phyloP scores from a whole-genome alignment of 2,113 vertebrate genomes.

The Alligator sinensis region DNA sequence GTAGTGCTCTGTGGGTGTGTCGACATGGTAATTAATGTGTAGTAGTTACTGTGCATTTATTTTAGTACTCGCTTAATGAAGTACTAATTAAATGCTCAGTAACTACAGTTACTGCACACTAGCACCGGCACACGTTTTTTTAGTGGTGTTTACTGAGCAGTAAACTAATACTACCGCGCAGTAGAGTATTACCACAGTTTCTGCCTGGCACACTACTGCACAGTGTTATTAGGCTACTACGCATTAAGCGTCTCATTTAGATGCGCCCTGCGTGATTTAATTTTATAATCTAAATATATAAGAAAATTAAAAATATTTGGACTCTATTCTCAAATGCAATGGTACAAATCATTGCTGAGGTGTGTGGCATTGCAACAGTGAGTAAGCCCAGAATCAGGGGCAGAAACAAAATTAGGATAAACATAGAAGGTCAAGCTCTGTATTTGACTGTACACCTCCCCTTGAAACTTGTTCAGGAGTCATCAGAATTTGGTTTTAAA shows the following conservation, averaged over 20 bases:
- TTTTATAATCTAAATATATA: background rate
- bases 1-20: background rate
- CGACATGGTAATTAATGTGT: too few species aligned
- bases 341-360: background rate
- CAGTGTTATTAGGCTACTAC: too few species aligned
- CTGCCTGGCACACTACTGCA: too few species aligned
- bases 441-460: background rate
- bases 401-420: background rate
- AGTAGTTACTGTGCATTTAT: too few species aligned
- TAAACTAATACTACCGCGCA: too few species aligned
- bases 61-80: too few species aligned
- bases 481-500: background rate
- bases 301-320: background rate
- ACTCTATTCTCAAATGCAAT: background rate
- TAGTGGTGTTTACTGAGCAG: too few species aligned
- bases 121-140: too few species aligned
- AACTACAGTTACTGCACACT: too few species aligned
- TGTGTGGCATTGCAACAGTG: background rate
- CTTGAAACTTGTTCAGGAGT: background rate
- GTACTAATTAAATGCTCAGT: too few species aligned
- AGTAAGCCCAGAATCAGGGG: background rate
- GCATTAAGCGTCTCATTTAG: too few species aligned
- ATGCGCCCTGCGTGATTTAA: background rate
- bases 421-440: background rate
- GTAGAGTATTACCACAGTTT: too few species aligned